These are phyloP conservation scores for Hylaeus volcanicus DNA, from an alignment of 1,140 invertebrate species.

Conservation along the genomic window DNA sequence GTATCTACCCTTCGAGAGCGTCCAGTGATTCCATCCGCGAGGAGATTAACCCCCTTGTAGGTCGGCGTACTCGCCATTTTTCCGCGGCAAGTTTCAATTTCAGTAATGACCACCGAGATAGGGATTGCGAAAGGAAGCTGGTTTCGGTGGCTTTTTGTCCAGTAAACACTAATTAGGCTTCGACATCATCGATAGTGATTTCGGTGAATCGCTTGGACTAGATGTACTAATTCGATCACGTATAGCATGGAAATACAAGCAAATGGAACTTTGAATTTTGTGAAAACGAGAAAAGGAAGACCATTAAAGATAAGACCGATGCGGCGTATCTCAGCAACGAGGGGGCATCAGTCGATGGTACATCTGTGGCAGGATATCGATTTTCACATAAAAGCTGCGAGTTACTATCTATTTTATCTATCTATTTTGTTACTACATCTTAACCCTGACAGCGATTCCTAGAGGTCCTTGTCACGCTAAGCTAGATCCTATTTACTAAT, in stretches of 20 bases:
- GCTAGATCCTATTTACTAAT: no score
- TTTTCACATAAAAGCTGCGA: constrained; percentile 40
- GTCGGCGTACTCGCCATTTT: background rate
- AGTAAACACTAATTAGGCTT: no score
- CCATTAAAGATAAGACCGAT: constrained; percentile 56
- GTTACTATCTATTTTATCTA: background rate
- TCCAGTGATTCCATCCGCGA: constrained; percentile 35
- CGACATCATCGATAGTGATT: no score
- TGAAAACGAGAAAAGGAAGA: background rate
- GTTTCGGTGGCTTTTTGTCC: no score
- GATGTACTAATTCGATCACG: no score
- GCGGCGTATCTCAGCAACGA: constrained; percentile 46
- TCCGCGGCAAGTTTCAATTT: background rate
- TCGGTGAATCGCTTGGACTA: no score
- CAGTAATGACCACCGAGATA: background rate
- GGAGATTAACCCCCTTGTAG: constrained; percentile 19
- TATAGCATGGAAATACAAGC: no score
- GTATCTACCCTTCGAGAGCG: constrained; percentile 31
- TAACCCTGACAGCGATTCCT: constrained; percentile 1
- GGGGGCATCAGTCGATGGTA: constrained; percentile 18
- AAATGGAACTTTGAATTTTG: no score
- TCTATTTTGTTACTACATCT: background rate
- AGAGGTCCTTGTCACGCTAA: background rate
- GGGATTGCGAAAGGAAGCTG: no score
- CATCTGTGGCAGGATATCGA: constrained; percentile 42